Base-by-base conservation (phyloP, 2,888 invertebrate species). In the Dione juno region DNA sequence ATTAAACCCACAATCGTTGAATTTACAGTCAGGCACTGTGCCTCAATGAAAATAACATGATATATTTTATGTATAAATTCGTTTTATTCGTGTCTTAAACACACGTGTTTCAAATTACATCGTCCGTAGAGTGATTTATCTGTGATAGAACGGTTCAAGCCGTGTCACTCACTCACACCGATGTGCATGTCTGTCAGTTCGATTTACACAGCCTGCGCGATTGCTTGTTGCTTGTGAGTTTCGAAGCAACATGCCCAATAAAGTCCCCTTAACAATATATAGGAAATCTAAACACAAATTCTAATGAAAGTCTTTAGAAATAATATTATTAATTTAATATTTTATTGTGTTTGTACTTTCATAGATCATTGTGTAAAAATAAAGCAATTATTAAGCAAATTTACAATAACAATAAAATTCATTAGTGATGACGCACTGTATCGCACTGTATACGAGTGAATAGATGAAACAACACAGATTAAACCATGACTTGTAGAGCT, bases 91-190 rank as follows among this genome's bases (percentile, higher is more conserved):
- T 21, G 53, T 66, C 66, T 63, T 59, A 67, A 71, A 67, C 66
- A 16, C 72, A 73, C 75, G 72, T 72, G 72, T 74, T 75, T 74
- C 67, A 77, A 77, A 78, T 79, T 78, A 80, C 75, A 72, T 74
- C 76, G 77, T 76, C 77, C 77, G 76, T 78, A 74, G 78, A 82
- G 82, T 81, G 82, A 84, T 84, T 82, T 83, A 85, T 82, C 80
- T 85, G 80, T 80, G 80, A 80, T 82, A 78, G 80, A 79, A 77
- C 76, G 83, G 84, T 84, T 88, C 84, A 84, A 84, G 84, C 83
- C 81, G 79, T 83, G 89, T 90, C 90, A 88, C 84, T 90, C 88
- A 89, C 83, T 84, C 88, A 89, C 83, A 84, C 82, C 81, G 81
- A 86, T 84, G 77, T 83, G 81, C 84, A 84, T 80, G 84, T 81